Base-by-base conservation (phyloP, 2,113 vertebrate species). In the Asarcornis scutulata region DNA sequence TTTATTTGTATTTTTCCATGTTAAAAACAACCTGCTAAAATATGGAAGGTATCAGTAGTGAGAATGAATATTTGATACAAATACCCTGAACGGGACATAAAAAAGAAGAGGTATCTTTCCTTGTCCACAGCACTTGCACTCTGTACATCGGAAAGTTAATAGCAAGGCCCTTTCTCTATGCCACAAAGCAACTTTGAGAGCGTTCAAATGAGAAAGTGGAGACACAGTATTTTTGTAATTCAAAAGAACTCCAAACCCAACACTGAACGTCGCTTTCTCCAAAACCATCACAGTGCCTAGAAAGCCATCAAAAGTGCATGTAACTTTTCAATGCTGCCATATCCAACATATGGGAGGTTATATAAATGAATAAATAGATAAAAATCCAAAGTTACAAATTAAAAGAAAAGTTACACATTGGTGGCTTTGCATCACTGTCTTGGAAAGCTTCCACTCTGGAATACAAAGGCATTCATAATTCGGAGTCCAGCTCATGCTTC, bases 371-470 rank as follows among this genome's bases (percentile, higher is more conserved):
- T n/a, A 76, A 74, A 93, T 8, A 92, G 59, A 81, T 59, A 68
- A 77, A 84, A 89, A 44, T 21, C 62, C 20, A 16, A 91, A 84
- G 53, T 48, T 79, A 93, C 58, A 92, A 86, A 93, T 95, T 26
- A 81, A 55, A 83, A 89, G 42, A 83, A 83, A 93, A 96, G 69
- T 92, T 92, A 95, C 80, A 93, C 92, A 92, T 81, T 48, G 62
- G 81, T 95, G 81, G 81, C 86, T 84, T 67, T 82, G 92, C 34
- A 96, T 91, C 94, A 91, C 66, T 86, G 86, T 87, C 89, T 91
- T 95, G 94, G 94, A 92, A 95, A 76, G n/a, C 50, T 93, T 92
- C 92, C 91, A 87, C 50, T 77, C 59, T 77, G 50, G 55, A 95
- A 91, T 78, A 88, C 89, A 90, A 91, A 94, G 82, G 56, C 83